Evolutionary conservation across 2,113 vertebrate genomes (phyloP).

Genomic region (Pterocles gutturalis): DNA sequence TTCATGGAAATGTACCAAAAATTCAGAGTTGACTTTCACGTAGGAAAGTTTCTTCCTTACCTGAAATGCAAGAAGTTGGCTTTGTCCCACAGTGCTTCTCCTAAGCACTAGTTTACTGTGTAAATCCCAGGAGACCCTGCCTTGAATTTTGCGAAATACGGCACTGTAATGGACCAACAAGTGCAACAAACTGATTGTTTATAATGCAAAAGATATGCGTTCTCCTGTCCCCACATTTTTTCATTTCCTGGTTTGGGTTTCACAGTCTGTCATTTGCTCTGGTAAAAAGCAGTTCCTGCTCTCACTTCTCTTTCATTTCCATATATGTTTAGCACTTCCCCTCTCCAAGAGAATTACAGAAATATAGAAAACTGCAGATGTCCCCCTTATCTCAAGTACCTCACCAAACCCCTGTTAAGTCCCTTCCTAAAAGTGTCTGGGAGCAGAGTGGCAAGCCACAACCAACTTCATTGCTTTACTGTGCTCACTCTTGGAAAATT

Average conservation of each 20-base stretch:
- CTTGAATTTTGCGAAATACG: not conserved
- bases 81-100: not conserved
- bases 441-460: not conserved
- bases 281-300: not conserved
- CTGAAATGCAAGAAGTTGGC: not conserved
- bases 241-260: not conserved
- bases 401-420: not conserved
- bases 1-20: not conserved
- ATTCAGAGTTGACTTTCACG: not conserved
- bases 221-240: not conserved
- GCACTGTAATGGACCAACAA: not conserved
- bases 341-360: not conserved
- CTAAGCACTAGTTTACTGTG: not conserved
- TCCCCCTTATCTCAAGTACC: not conserved
- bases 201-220: not conserved
- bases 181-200: not conserved
- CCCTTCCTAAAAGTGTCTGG: not conserved
- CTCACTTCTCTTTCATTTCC: constrained; percentile 16
- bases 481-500: not conserved
- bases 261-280: not conserved
- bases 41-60: not conserved
- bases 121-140: not conserved
- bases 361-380: not conserved
- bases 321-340: not conserved
- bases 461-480: not conserved